Conservation (phyloP, 2,113 vertebrate genomes). For the Erinaceus europaeus region DNA sequence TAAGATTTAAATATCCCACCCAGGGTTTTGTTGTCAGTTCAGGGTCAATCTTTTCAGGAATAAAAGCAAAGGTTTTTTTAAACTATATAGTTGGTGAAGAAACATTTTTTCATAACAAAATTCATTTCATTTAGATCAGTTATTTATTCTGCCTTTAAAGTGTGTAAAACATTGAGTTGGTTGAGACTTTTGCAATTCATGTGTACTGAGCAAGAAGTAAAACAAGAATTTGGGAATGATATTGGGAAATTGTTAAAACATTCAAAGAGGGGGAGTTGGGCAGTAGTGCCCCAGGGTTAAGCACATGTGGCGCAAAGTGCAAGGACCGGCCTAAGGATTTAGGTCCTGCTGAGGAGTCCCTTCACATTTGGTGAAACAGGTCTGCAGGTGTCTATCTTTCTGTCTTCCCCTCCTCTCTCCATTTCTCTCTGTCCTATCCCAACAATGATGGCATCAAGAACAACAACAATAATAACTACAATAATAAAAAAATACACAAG, state of each 20-base stretch:
- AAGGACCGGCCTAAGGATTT: too few species aligned
- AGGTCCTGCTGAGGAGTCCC: too few species aligned
- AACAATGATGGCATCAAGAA: too few species aligned
- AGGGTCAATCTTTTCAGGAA: slow-evolving; percentile 62
- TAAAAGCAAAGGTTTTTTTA: slow-evolving; percentile 51
- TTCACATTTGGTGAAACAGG: too few species aligned
- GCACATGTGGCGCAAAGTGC: too few species aligned
- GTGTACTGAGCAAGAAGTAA: background rate
- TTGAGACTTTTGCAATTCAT: slow-evolving; percentile 5
- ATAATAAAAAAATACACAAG: too few species aligned
- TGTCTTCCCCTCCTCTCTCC: too few species aligned
- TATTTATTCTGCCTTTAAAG: slow-evolving; percentile 1
- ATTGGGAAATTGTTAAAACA: background rate
- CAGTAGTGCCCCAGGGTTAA: too few species aligned
- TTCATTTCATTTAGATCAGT: background rate
- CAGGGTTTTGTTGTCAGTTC: slow-evolving; percentile 79
- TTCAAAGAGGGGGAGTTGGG: too few species aligned
- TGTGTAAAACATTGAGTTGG: background rate
- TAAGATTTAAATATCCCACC: slow-evolving; percentile 83
- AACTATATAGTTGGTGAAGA: slow-evolving; percentile 29
- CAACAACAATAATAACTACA: too few species aligned
- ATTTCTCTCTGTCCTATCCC: too few species aligned
- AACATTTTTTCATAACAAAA: background rate
- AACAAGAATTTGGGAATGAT: background rate
- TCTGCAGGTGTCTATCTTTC: too few species aligned